Percentiles rank a stretch among this genome's conserved stretches.
phyloP scores from a whole-genome alignment of 2,113 vertebrate genomes.

The Genyomyrus donnyi region DNA sequence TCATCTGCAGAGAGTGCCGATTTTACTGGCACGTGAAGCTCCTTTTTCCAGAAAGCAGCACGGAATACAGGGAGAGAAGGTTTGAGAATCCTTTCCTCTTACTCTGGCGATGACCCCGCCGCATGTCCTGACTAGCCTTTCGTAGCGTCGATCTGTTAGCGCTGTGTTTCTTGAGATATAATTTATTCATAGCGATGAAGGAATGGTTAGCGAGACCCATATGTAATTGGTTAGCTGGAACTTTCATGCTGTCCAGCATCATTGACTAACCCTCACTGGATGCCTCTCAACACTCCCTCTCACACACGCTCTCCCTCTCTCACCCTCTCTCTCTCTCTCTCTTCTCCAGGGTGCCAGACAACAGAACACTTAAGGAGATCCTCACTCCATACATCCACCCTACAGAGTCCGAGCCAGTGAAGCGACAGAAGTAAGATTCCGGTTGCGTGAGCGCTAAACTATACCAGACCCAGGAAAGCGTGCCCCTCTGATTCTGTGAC shows the following conservation, averaged over 20 bases:
- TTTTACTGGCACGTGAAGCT: constrained; percentile 93
- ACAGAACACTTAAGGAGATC: constrained; percentile 69
- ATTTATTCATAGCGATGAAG: background rate
- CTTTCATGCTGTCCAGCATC: background rate
- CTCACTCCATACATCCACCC: constrained; percentile 79
- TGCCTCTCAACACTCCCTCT: constrained; percentile 19
- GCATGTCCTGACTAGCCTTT: background rate
- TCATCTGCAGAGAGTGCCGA: constrained; percentile 64
- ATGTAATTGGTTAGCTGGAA: background rate
- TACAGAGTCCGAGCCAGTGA: constrained; percentile 78
- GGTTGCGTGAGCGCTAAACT: background rate
- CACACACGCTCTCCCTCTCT: constrained; percentile 3
- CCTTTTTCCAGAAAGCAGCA: constrained; percentile 70
- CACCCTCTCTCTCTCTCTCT: background rate
- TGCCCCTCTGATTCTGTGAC: background rate
- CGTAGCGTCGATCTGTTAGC: background rate
- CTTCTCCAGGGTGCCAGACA: constrained; percentile 69
- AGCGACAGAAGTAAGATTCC: constrained; percentile 72
- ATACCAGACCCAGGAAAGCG: background rate
- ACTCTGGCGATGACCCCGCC: background rate
- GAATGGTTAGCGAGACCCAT: background rate
- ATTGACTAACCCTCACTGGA: background rate
- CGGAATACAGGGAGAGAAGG: constrained; percentile 68
- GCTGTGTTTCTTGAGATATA: background rate
- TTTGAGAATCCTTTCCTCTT: constrained; percentile 40